Percentiles rank a stretch among this genome's conserved stretches.
Conservation (phyloP, 1,140 invertebrate species). For the Lasioglossum baleicum region DNA sequence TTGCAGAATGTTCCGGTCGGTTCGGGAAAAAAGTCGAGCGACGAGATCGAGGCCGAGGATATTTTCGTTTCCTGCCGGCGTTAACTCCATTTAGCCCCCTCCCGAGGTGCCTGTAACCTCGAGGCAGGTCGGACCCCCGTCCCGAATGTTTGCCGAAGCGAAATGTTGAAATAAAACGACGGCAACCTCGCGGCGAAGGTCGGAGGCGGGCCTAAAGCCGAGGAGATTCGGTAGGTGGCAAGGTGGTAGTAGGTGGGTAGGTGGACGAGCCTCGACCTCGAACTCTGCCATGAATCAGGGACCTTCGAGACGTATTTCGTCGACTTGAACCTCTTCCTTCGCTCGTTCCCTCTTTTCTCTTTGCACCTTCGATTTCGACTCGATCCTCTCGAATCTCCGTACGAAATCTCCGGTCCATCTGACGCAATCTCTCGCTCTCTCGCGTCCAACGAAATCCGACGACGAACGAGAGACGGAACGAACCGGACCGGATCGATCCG, state of each 20-base stretch:
- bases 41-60: background rate
- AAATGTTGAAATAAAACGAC: slow-evolving; percentile 57
- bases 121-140: slow-evolving; percentile 46
- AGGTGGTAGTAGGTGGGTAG: background rate
- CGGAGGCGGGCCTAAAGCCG: slow-evolving; percentile 56
- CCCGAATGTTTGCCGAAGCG: slow-evolving; percentile 59
- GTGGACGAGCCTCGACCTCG: slow-evolving; percentile 48
- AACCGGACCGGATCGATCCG: background rate
- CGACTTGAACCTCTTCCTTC: background rate
- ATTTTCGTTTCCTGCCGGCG: background rate
- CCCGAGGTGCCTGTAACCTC: slow-evolving; percentile 38
- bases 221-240: slow-evolving; percentile 55
- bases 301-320: slow-evolving; percentile 47
- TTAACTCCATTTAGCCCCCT: slow-evolving; percentile 1
- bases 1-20: too few species aligned
- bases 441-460: background rate
- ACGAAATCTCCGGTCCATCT: slow-evolving; percentile 21
- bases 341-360: background rate
- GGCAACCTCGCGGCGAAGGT: slow-evolving; percentile 53
- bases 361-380: background rate
- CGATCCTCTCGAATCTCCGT: background rate
- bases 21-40: too few species aligned
- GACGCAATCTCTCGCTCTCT: background rate
- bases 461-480: background rate
- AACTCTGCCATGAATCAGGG: slow-evolving; percentile 50